Conservation (phyloP, 2,888 invertebrate genomes). For the Neoascia interrupta region DNA sequence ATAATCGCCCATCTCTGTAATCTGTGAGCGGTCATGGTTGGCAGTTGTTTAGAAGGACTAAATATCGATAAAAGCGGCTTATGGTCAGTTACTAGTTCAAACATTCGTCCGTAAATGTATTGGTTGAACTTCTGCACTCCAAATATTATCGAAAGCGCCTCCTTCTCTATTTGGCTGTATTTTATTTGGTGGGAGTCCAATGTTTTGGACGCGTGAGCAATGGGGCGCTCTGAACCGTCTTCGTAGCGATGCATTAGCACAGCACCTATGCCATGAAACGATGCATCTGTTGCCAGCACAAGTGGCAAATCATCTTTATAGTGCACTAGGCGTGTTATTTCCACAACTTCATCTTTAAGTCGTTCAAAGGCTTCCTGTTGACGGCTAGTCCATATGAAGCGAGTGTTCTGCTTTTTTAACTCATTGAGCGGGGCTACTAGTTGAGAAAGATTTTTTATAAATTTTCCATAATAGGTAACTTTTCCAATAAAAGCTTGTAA, state of each 20-base stretch:
- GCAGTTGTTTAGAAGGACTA: constrained; percentile 1
- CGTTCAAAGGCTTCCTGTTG: not conserved
- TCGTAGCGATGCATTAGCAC: constrained; percentile 42
- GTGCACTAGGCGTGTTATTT: constrained; percentile 12
- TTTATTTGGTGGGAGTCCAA: not conserved
- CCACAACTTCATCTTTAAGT: not conserved
- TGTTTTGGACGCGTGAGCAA: not conserved
- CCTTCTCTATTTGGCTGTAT: not conserved
- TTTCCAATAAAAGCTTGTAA: constrained; percentile 20
- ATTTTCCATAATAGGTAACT: constrained; percentile 13
- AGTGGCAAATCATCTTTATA: constrained; percentile 36
- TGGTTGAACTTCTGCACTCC: too few relatives aligned
- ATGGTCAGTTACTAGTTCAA: not conserved
- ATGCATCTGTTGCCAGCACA: constrained; percentile 60
- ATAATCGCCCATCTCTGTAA: constrained; percentile 34
- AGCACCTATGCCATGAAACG: constrained; percentile 57
- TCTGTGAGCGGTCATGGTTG: not conserved
- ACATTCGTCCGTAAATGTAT: not conserved
- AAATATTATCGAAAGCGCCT: constrained; percentile 17
- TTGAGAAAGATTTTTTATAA: constrained; percentile 9
- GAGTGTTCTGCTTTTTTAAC: not conserved
- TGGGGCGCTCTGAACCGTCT: constrained; percentile 36
- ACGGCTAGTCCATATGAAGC: not conserved
- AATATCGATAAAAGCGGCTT: not conserved
- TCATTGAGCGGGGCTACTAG: constrained; percentile 20